phyloP scores from a whole-genome alignment of 2,797 vertebrate genomes.

The Fistularia commersonii region DNA sequence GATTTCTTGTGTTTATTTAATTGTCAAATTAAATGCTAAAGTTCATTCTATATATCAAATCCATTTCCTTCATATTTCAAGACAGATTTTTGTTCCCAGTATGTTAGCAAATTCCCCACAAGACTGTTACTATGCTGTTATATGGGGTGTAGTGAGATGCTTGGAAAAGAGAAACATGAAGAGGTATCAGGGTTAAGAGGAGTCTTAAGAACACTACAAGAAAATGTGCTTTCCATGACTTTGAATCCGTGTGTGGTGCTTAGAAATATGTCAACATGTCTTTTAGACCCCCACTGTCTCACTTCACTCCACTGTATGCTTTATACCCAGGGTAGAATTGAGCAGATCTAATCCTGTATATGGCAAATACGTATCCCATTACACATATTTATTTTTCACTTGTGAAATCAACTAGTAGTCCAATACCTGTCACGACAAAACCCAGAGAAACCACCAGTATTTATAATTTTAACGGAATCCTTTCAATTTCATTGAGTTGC shows the following conservation, averaged over 20 bases:
- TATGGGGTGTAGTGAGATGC: slow-evolving; percentile 49
- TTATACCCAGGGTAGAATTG: slow-evolving; percentile 33
- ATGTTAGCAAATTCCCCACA: slow-evolving; percentile 30
- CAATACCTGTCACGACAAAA: no score
- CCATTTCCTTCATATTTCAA: no score
- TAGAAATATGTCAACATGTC: slow-evolving; percentile 54
- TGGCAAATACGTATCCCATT: background rate
- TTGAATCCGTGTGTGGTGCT: slow-evolving; percentile 49
- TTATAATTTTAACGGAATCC: no score
- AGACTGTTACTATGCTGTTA: slow-evolving; percentile 48
- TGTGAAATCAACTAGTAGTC: background rate
- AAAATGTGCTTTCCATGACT: slow-evolving; percentile 44
- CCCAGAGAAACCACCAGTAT: no score
- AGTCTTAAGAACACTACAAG: slow-evolving; percentile 34
- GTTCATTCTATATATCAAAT: no score
- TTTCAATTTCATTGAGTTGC: no score
- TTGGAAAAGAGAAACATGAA: slow-evolving; percentile 51
- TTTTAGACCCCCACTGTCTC: slow-evolving; percentile 56
- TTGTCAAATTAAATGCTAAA: no score
- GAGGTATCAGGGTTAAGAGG: slow-evolving; percentile 48
- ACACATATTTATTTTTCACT: background rate
- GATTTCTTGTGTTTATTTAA: no score
- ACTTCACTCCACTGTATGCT: slow-evolving; percentile 25
- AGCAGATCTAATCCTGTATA: slow-evolving; percentile 13
- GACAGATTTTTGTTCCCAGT: background rate